phyloP scores from a whole-genome alignment of 2,888 invertebrate genomes.

The Octonoba sinensis region DNA sequence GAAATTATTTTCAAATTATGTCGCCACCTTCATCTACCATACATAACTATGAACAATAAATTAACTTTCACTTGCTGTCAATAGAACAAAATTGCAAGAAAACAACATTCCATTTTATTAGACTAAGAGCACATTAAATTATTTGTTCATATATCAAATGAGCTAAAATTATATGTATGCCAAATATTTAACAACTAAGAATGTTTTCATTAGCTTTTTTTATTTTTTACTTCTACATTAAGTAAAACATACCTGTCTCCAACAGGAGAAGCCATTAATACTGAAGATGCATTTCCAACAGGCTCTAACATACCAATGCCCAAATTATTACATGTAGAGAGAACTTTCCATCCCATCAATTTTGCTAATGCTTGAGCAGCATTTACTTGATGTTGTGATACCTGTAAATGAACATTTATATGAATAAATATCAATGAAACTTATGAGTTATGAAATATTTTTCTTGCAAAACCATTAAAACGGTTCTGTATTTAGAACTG shows the following conservation, averaged over 20 bases:
- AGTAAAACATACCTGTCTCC: conserved; percentile 76
- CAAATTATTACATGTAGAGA: conserved; percentile 85
- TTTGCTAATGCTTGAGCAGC: conserved; percentile 91
- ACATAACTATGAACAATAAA: too few relatives aligned
- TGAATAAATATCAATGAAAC: neutral
- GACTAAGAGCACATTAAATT: too few relatives aligned
- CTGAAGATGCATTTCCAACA: conserved; percentile 91
- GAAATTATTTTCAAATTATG: too few relatives aligned
- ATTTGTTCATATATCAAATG: too few relatives aligned
- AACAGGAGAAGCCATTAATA: conserved; percentile 89
- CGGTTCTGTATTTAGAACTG: neutral
- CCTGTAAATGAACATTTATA: conserved; percentile 73
- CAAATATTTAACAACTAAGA: too few relatives aligned
- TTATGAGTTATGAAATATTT: conserved; percentile 3
- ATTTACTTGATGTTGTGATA: conserved; percentile 94
- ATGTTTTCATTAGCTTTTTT: too few relatives aligned
- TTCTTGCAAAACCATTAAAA: conserved; percentile 9
- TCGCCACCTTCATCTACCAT: too few relatives aligned
- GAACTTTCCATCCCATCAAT: conserved; percentile 94
- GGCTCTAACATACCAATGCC: conserved; percentile 89
- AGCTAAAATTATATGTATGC: too few relatives aligned
- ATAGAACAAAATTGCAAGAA: too few relatives aligned
- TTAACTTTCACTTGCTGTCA: too few relatives aligned
- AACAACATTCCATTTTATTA: too few relatives aligned
- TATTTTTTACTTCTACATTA: too few relatives aligned